phyloP scores from a whole-genome alignment of 2,113 vertebrate species.

The Rallus limicola region DNA sequence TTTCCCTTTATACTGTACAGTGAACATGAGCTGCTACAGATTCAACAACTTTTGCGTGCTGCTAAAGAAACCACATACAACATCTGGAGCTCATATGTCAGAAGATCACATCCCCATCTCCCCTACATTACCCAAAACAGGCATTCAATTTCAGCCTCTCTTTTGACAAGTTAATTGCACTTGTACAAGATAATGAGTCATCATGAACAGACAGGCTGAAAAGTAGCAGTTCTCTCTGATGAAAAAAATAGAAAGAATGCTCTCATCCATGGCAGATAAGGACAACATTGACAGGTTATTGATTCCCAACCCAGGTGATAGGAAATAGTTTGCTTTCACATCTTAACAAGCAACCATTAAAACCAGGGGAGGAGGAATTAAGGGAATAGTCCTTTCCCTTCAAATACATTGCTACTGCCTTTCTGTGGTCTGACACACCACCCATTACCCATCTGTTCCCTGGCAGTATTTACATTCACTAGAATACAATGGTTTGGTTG shows the following conservation, averaged over 20 bases:
- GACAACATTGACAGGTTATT: background rate
- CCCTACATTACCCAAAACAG: background rate
- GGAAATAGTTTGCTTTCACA: background rate
- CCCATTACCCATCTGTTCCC: background rate
- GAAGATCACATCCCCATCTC: background rate
- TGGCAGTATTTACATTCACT: background rate
- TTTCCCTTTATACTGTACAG: background rate
- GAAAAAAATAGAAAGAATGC: background rate
- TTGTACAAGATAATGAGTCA: background rate
- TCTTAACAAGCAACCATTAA: background rate
- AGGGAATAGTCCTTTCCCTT: background rate
- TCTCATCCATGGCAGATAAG: background rate
- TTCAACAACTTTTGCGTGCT: background rate
- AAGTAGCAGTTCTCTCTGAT: background rate
- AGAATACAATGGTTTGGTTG: too few relatives aligned
- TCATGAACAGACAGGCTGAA: background rate
- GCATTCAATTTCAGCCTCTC: background rate
- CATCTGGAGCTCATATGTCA: slow-evolving; percentile 30
- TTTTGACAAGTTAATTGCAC: background rate
- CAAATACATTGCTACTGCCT: background rate
- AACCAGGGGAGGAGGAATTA: background rate
- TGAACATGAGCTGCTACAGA: background rate
- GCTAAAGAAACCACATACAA: slow-evolving; percentile 6
- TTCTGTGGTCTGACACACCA: background rate
- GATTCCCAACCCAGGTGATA: background rate